Percentiles rank a stretch among this genome's conserved stretches.
These are phyloP conservation scores for Apocheima hispidaria DNA, from an alignment of 2,888 invertebrate species.

Conservation along the genomic window DNA sequence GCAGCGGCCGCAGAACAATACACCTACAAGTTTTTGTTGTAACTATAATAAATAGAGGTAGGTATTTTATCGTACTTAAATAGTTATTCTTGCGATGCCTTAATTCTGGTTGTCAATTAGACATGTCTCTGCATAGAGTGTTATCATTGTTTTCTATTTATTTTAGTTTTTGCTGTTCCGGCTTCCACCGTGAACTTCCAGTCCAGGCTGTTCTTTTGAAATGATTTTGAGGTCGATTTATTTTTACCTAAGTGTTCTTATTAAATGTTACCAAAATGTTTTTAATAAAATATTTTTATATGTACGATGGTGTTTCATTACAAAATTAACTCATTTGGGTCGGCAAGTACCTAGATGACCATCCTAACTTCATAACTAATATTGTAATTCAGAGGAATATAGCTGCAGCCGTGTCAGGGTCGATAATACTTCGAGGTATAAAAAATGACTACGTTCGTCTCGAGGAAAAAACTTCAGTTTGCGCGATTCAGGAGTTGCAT, in stretches of 20 bases:
- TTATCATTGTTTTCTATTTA: constrained; percentile 84
- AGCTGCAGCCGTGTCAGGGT: too few species aligned
- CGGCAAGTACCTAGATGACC: too few species aligned
- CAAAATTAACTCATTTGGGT: neutral
- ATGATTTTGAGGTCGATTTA: constrained; percentile 87
- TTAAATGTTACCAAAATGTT: constrained; percentile 88
- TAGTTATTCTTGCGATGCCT: constrained; percentile 87
- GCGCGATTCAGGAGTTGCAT: too few species aligned
- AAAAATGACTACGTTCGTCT: too few species aligned
- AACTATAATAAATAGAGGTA: constrained; percentile 86
- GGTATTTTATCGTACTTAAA: constrained; percentile 87
- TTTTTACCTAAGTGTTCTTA: constrained; percentile 88
- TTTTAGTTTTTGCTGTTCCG: constrained; percentile 84
- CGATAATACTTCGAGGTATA: too few species aligned
- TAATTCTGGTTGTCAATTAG: constrained; percentile 87
- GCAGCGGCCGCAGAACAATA: constrained; percentile 64
- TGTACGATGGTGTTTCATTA: constrained; percentile 73
- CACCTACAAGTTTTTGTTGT: constrained; percentile 83
- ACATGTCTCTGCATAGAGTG: constrained; percentile 85
- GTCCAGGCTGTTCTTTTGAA: constrained; percentile 87
- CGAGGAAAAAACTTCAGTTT: too few species aligned
- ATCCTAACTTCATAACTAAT: too few species aligned
- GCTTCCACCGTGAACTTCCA: constrained; percentile 86
- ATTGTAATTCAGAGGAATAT: too few species aligned
- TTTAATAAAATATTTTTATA: constrained; percentile 88